Conservation (phyloP, 2,797 vertebrate species). For the Crypturellus tataupa region DNA sequence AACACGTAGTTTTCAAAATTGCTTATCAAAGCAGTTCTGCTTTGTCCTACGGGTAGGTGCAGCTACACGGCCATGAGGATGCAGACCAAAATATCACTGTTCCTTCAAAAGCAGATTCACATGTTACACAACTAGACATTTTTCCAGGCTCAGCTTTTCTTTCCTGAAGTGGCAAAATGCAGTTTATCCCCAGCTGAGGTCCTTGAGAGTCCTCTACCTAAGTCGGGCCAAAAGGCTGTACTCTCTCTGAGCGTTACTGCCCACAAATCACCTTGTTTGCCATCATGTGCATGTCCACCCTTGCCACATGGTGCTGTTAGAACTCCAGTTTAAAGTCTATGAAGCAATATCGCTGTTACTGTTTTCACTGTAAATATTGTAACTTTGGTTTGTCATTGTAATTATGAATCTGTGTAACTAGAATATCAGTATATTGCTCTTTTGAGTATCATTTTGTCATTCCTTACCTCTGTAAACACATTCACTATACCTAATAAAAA, state of each 20-base stretch:
- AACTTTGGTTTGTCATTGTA: neutral
- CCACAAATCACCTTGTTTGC: neutral
- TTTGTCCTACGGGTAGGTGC: neutral
- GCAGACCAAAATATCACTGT: neutral
- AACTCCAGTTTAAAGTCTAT: constrained; percentile 1
- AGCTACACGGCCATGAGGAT: neutral
- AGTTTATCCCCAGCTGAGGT: neutral
- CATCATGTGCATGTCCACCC: neutral
- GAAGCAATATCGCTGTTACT: constrained; percentile 7
- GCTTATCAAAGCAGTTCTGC: neutral
- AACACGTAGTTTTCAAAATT: neutral
- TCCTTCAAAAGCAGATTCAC: neutral
- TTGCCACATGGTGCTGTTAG: constrained; percentile 26
- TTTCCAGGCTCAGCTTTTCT: neutral
- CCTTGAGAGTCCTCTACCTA: neutral
- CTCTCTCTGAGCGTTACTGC: neutral
- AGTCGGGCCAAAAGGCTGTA: neutral
- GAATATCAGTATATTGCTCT: constrained; percentile 13
- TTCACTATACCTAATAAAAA: neutral
- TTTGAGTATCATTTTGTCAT: constrained; percentile 1
- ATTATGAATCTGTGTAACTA: constrained; percentile 21
- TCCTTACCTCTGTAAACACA: neutral
- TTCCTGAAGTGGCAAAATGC: neutral
- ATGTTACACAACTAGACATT: neutral
- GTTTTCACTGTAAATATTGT: constrained; percentile 15